Conservation (phyloP, 2,888 invertebrate species). For the Pyrrhopygopsis socrates region DNA sequence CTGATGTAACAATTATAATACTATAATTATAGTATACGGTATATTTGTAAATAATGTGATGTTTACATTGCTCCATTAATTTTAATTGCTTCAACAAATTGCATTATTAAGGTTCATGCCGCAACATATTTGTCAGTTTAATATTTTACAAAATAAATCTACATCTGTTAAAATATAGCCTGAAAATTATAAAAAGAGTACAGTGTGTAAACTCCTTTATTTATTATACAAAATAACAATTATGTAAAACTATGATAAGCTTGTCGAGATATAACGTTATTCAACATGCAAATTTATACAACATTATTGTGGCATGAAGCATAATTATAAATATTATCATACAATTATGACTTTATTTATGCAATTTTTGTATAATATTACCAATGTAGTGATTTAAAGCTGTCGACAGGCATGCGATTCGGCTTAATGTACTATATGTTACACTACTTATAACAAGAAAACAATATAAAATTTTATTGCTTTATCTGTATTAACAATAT, state of each 20-base stretch:
- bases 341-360: not conserved
- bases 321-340: not conserved
- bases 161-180: not conserved
- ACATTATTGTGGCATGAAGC: not conserved
- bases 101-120: not conserved
- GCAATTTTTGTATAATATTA: not conserved
- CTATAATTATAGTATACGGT: slow-evolving; percentile 40
- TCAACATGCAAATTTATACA: not conserved
- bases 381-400: slow-evolving; percentile 2
- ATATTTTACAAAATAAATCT: not conserved
- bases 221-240: not conserved
- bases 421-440: not conserved
- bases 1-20: slow-evolving; percentile 74
- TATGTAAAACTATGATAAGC: not conserved
- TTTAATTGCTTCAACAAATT: slow-evolving; percentile 6
- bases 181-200: not conserved
- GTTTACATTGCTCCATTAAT: not conserved
- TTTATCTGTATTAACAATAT: not conserved
- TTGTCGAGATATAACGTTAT: not conserved
- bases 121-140: not conserved
- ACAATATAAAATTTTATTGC: slow-evolving; percentile 13
- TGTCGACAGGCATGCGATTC: not conserved
- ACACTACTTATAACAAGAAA: slow-evolving; percentile 1
- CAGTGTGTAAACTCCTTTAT: not conserved
- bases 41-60: slow-evolving; percentile 59